Evolutionary conservation across 2,113 vertebrate genomes (phyloP), one percentile per base, ranked within the genome.

Genomic region (Candoia aspera): DNA sequence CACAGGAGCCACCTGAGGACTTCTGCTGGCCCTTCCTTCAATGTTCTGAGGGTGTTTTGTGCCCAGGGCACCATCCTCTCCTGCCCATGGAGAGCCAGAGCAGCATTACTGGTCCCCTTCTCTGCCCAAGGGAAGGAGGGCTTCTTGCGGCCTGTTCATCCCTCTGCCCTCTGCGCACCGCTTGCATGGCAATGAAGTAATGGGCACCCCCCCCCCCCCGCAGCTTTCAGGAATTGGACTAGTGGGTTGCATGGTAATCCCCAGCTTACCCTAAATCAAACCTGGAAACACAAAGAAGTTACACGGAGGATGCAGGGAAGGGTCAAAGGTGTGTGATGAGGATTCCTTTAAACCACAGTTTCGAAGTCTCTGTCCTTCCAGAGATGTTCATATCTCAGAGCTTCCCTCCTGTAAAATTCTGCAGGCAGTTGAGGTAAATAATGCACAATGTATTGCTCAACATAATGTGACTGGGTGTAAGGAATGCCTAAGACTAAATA

Each of bases 401-500:
- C 29, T 83, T 29, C 11, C 88, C 60, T 26, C 37, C 57, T 42
- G 13, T 19, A 15, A 21, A 33, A 19, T 49, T 58, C 68, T 6
- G 1, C 90, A 91, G 59, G 93, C 92, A 94, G 95, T 94, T 91
- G 95, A 96, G 93, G 96, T 93, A 84, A 96, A 95, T 94, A 89
- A 96, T n/a, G n/a, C n/a, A n/a, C n/a, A n/a, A n/a, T n/a, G n/a
- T n/a, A n/a, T n/a, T n/a, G n/a, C n/a, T n/a, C n/a, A n/a, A n/a
- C n/a, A n/a, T n/a, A n/a, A n/a, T n/a, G n/a, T n/a, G n/a, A n/a
- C n/a, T n/a, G n/a, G n/a, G n/a, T n/a, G n/a, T n/a, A n/a, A n/a
- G n/a, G n/a, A n/a, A n/a, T n/a, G n/a, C n/a, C n/a, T n/a, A n/a
- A n/a, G n/a, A n/a, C n/a, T n/a, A n/a, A n/a, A n/a, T n/a, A n/a